Evolutionary conservation across 2,797 vertebrate species (phyloP).

Genomic region (Rhynchonycteris naso): DNA sequence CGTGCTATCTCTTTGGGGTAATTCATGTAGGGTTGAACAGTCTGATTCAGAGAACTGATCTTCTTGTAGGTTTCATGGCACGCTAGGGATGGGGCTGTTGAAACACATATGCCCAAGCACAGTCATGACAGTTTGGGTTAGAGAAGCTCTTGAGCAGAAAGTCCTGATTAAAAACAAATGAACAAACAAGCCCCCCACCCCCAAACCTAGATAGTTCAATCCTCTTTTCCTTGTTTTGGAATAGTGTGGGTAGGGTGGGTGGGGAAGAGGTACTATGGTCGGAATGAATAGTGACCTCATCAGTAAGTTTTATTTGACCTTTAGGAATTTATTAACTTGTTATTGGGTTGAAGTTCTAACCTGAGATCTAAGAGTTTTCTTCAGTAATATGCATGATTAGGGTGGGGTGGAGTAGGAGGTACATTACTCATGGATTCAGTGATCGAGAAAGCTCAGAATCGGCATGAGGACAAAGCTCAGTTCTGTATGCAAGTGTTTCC

Average conservation of each 20-base stretch:
- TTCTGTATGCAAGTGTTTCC: constrained; percentile 50
- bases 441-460: constrained; percentile 60
- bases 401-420: neutral
- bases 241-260: neutral
- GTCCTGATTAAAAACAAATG: neutral
- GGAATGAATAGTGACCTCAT: neutral
- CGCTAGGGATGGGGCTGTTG: neutral
- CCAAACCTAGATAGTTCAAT: neutral
- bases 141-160: neutral
- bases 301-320: constrained; percentile 37
- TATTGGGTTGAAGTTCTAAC: constrained; percentile 52
- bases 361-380: constrained; percentile 42
- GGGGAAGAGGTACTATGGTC: neutral
- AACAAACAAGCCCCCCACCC: neutral
- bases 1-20: neutral
- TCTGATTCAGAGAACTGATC: neutral
- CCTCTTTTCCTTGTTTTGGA: neutral
- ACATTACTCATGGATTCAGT: constrained; percentile 27
- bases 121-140: neutral
- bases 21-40: neutral
- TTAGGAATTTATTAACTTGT: constrained; percentile 64
- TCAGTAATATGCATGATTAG: neutral
- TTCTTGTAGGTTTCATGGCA: neutral
- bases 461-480: neutral
- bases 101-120: fast-evolving